Evolutionary conservation across 2,888 invertebrate species (phyloP).

Genomic region (Drosophila picticornis): DNA sequence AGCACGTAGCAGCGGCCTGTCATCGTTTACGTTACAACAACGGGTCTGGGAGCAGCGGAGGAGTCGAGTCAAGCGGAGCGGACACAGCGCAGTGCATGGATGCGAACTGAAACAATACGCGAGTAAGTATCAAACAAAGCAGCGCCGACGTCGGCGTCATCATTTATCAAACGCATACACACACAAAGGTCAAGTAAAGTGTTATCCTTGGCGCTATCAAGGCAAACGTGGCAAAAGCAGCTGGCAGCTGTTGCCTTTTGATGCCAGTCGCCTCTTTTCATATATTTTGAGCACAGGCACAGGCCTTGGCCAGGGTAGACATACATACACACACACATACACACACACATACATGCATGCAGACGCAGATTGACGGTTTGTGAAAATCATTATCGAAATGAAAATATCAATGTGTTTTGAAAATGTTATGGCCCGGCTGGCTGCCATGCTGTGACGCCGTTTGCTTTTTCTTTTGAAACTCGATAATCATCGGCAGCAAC

Average conservation of each 20-base stretch:
- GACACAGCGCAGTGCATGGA: constrained; percentile 41
- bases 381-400: constrained; percentile 67
- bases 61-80: constrained; percentile 2
- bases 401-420: constrained; percentile 62
- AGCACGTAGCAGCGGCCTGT: constrained; percentile 50
- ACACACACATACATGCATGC: background rate
- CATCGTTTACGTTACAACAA: constrained; percentile 21
- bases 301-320: constrained; percentile 32
- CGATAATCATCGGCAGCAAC: constrained; percentile 45
- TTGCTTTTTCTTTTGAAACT: constrained; percentile 20
- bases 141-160: constrained; percentile 50
- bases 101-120: constrained; percentile 63
- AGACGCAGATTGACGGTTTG: background rate
- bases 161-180: constrained; percentile 66
- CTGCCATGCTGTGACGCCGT: background rate
- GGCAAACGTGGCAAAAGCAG: constrained; percentile 55
- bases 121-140: constrained; percentile 46
- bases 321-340: background rate
- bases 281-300: constrained; percentile 1
- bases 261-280: constrained; percentile 35
- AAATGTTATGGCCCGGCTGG: constrained; percentile 33
- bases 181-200: constrained; percentile 70
- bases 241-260: constrained; percentile 66
- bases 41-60: constrained; percentile 4
- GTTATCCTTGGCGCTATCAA: constrained; percentile 73